Conservation (phyloP, 2,113 vertebrate genomes). For the Ammodytes dubius region DNA sequence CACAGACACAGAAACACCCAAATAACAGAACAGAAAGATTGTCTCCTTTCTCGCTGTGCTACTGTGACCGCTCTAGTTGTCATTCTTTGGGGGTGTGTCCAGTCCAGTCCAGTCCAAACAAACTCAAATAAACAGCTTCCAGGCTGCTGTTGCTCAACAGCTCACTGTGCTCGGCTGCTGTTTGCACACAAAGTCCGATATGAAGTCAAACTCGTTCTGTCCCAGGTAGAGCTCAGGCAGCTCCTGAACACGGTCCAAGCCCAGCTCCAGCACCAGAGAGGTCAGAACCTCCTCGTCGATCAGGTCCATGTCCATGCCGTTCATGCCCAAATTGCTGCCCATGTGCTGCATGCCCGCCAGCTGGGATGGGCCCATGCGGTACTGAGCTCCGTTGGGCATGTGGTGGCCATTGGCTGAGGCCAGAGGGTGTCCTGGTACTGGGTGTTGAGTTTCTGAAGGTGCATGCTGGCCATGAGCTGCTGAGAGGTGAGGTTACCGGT, state of each 20-base stretch:
- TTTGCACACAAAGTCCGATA: conserved; percentile 95
- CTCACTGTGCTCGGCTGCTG: conserved; percentile 95
- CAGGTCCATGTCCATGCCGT: conserved; percentile 93
- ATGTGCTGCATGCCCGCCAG: conserved; percentile 87
- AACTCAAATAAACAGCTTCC: conserved; percentile 16
- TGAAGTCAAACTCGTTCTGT: conserved; percentile 98
- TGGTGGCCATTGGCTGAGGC: conserved; percentile 81
- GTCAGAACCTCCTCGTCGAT: conserved; percentile 97
- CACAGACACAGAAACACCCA: conserved; percentile 72
- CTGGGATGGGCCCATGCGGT: conserved; percentile 84
- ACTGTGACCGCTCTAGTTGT: conserved; percentile 55
- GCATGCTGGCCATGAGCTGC: conserved; percentile 92
- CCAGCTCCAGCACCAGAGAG: conserved; percentile 93
- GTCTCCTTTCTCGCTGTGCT: conserved; percentile 76
- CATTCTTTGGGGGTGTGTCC: conserved; percentile 56
- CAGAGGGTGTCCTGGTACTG: conserved; percentile 90
- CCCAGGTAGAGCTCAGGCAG: conserved; percentile 96
- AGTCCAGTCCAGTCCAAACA: conserved; percentile 41
- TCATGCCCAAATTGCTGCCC: conserved; percentile 84
- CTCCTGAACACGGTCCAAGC: conserved; percentile 95
- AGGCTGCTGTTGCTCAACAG: conserved; percentile 84
- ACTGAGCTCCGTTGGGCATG: conserved; percentile 82
- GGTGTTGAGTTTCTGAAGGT: conserved; percentile 93
- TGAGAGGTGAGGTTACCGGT: conserved; percentile 87
- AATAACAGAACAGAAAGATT: conserved; percentile 67